phyloP scores from a whole-genome alignment of 2,797 vertebrate species.

The Rhynchonycteris naso region DNA sequence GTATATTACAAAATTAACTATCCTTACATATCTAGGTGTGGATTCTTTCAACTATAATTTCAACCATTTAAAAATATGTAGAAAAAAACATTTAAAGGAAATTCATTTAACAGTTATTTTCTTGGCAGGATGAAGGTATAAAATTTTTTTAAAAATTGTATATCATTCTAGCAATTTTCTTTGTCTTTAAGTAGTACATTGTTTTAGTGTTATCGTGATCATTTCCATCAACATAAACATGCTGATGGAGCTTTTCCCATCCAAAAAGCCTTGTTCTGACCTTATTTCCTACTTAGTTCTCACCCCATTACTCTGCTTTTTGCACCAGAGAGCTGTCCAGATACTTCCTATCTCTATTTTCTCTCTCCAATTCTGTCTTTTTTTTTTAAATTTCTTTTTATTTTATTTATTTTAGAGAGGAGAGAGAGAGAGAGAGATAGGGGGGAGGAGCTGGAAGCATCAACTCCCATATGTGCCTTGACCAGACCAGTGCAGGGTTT shows the following conservation, averaged over 20 bases:
- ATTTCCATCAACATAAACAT: background rate
- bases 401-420: too few relatives aligned
- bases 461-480: too few relatives aligned
- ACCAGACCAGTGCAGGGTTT: too few relatives aligned
- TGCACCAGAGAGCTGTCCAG: background rate
- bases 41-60: background rate
- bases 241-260: background rate
- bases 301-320: background rate
- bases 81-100: background rate
- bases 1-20: background rate
- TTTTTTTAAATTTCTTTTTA: too few relatives aligned
- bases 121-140: conserved; percentile 7
- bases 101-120: background rate
- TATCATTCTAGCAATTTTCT: background rate
- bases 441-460: too few relatives aligned
- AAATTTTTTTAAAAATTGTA: background rate
- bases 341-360: background rate
- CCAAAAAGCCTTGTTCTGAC: background rate
- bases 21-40: background rate
- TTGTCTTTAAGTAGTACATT: background rate
- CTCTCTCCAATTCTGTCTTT: background rate
- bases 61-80: background rate
- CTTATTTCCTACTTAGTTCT: background rate
- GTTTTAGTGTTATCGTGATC: background rate
- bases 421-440: too few relatives aligned